Evolutionary conservation across 2,888 invertebrate species (phyloP).

Genomic region (Pandemis heparana): DNA sequence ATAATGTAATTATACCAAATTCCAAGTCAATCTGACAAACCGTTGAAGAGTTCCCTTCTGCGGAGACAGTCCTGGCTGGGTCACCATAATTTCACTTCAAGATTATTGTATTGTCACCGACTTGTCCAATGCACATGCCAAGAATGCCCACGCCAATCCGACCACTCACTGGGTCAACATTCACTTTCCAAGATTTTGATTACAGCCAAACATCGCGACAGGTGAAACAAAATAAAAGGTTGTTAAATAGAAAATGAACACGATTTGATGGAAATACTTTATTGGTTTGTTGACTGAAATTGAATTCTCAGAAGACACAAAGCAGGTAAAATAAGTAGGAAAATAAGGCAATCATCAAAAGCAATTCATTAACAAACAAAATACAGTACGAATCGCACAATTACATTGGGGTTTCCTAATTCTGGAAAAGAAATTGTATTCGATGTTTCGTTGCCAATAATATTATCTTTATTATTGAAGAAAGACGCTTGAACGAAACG

Average conservation of each 20-base stretch:
- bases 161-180: too few relatives aligned
- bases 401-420: slow-evolving; percentile 5
- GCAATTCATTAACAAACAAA: slow-evolving; percentile 3
- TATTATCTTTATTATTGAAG: slow-evolving; percentile 1
- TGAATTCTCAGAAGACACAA: background rate
- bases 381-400: slow-evolving; percentile 14
- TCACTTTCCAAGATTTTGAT: too few relatives aligned
- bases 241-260: background rate
- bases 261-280: background rate
- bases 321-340: slow-evolving; percentile 4
- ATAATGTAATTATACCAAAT: too few relatives aligned
- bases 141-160: too few relatives aligned
- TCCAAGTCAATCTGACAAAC: too few relatives aligned
- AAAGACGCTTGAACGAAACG: background rate
- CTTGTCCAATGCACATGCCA: too few relatives aligned
- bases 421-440: background rate
- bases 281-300: background rate
- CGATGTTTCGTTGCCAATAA: background rate
- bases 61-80: too few relatives aligned
- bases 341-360: slow-evolving; percentile 10
- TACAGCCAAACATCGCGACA: too few relatives aligned
- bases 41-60: too few relatives aligned
- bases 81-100: too few relatives aligned
- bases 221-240: too few relatives aligned
- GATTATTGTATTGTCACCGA: too few relatives aligned